phyloP scores from a whole-genome alignment of 1,140 invertebrate species.

The Colletes latitarsis region DNA sequence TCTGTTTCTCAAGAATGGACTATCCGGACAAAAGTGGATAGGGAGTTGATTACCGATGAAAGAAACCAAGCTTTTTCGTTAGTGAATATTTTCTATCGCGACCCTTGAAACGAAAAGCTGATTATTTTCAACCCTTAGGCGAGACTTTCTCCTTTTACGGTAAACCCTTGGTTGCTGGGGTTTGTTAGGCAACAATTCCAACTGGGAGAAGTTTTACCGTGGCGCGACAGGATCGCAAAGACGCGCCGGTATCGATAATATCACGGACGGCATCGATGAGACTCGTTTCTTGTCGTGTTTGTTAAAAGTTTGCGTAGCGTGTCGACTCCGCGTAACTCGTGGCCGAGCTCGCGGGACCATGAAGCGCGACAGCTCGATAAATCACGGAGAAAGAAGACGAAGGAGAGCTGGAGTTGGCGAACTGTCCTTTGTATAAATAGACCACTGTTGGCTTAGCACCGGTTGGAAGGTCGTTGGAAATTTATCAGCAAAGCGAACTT shows the following conservation, averaged over 20 bases:
- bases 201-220: neutral
- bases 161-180: too few relatives aligned
- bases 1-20: too few relatives aligned
- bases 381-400: slow-evolving; percentile 1
- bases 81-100: too few relatives aligned
- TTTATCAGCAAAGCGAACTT: slow-evolving; percentile 4
- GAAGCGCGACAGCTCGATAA: slow-evolving; percentile 42
- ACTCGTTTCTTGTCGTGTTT: neutral
- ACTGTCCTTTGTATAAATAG: slow-evolving; percentile 30
- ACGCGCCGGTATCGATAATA: too few relatives aligned
- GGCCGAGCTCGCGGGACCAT: slow-evolving; percentile 16
- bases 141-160: too few relatives aligned
- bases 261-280: neutral
- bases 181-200: neutral
- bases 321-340: slow-evolving; percentile 20
- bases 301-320: slow-evolving; percentile 20
- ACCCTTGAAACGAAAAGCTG: too few relatives aligned
- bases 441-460: slow-evolving; percentile 12
- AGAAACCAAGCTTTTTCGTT: too few relatives aligned
- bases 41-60: too few relatives aligned
- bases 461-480: neutral
- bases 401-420: slow-evolving; percentile 4
- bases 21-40: too few relatives aligned
- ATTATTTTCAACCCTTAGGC: too few relatives aligned
- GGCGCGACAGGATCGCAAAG: neutral